These are phyloP conservation scores for Salticus scenicus DNA, from an alignment of 2,888 invertebrate genomes.

Conservation along the genomic window DNA sequence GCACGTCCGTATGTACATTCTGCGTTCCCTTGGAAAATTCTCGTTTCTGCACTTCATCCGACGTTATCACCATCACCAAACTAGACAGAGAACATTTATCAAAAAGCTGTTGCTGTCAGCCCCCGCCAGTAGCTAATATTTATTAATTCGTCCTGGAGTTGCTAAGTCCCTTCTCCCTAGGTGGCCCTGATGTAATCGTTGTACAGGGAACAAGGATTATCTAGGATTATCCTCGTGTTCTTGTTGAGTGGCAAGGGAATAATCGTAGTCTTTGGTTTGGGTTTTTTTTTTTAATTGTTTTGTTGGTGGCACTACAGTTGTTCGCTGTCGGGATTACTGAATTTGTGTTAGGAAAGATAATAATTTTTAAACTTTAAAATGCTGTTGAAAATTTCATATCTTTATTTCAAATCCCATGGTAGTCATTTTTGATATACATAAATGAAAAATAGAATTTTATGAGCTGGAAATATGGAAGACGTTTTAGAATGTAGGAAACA, in stretches of 20 bases:
- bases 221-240: constrained; percentile 56
- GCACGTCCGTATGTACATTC: neutral
- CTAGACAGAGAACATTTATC: constrained; percentile 62
- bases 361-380: neutral
- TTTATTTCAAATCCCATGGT: neutral
- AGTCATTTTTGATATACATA: neutral
- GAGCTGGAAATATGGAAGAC: too few species aligned
- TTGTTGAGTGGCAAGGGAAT: constrained; percentile 14
- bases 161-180: neutral
- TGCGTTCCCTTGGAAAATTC: neutral
- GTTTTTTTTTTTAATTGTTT: neutral
- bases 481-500: too few species aligned
- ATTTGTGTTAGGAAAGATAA: neutral
- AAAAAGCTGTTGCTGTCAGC: constrained; percentile 62
- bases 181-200: constrained; percentile 40
- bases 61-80: constrained; percentile 53
- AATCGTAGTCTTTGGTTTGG: constrained; percentile 5
- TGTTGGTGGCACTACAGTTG: too few species aligned
- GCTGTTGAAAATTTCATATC: neutral
- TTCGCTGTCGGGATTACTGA: neutral
- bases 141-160: constrained; percentile 57
- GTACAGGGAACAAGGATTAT: constrained; percentile 47
- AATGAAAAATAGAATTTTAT: neutral
- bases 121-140: constrained; percentile 57
- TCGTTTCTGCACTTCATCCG: constrained; percentile 59